A percentile compares a stretch with the other conserved stretches of the same genome.
Evolutionary conservation across 1,140 invertebrate species (phyloP).

Genomic region (Gerris buenoi): DNA sequence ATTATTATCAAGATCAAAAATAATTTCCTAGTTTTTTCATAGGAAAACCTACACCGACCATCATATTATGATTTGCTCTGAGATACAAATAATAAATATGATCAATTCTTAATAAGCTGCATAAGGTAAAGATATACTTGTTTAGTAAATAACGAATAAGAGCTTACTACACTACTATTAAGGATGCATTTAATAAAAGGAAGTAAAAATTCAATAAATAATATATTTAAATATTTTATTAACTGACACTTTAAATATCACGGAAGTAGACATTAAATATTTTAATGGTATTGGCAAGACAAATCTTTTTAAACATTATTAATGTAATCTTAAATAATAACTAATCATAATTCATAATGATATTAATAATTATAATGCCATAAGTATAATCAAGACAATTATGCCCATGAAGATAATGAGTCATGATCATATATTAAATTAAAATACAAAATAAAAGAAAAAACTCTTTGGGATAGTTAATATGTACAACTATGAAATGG

Average conservation of each 20-base stretch:
- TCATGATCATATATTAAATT: slow-evolving; percentile 4
- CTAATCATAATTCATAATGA: slow-evolving; percentile 12
- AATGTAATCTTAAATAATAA: slow-evolving; percentile 16
- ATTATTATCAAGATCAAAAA: too few relatives aligned
- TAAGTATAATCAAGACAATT: slow-evolving; percentile 3
- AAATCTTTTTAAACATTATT: slow-evolving; percentile 12
- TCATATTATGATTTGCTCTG: too few relatives aligned
- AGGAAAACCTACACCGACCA: too few relatives aligned
- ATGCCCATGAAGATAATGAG: slow-evolving; percentile 3
- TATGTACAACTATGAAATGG: slow-evolving; percentile 15
- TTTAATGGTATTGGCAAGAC: slow-evolving; percentile 19
- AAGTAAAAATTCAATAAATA: background rate
- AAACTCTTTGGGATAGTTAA: slow-evolving; percentile 10
- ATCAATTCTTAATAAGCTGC: too few relatives aligned
- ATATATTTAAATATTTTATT: slow-evolving; percentile 18
- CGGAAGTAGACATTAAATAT: slow-evolving; percentile 19
- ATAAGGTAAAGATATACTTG: too few relatives aligned
- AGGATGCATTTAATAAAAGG: too few relatives aligned
- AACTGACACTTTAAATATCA: slow-evolving; percentile 19
- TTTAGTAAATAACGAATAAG: too few relatives aligned
- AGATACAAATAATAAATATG: too few relatives aligned
- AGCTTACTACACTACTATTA: too few relatives aligned
- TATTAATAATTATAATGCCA: slow-evolving; percentile 8
- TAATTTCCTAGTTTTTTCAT: too few relatives aligned
- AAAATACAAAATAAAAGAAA: background rate